Evolutionary conservation across 1,140 invertebrate species (phyloP), one percentile per base, ranked within the genome.

Genomic region (Dryas iulia): DNA sequence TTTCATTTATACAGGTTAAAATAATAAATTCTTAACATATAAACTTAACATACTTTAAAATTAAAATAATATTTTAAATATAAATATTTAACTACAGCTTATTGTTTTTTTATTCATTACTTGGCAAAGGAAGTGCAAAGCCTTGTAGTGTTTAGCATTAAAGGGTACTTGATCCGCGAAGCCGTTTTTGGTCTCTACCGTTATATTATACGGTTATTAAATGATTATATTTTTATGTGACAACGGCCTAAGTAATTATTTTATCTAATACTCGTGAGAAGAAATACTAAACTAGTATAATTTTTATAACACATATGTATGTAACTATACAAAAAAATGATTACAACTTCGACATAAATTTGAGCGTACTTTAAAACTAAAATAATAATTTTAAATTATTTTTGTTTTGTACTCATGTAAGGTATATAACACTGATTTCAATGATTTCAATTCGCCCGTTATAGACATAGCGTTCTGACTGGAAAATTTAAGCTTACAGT

Each of bases 161-260:
- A 33, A 65, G 14, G 54, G 56, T 39, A 59, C 65, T 66, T 47
- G 57, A 66, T 52, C 35, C 33, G 23, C 11, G 1, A 18, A 12
- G n/a, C 39, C 58, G 24, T 60, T 60, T 59, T 53, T 14, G 63
- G 30, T 24, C 35, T 25, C 35, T 23, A 65, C 63, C 63, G 63
- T 65, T 65, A 65, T 61, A 47, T 18, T 30, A 28, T 59, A 59
- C 53, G 25, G 6, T 59, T 31, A 59, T 23, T 33, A 59, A 59
- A 28, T 59, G 21, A 59, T 59, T 18, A 59, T 6, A 47, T 47
- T 47, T 18, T 21, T 47, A 21, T 47, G 21, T 18, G 39, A 21
- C 18, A 18, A 47, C 14, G 14, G 39, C 14, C n/a, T 47, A 47
- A 47, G 39, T 47, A 47, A 47, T 47, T 47, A 8, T 7, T 47